phyloP scores from a whole-genome alignment of 1,140 invertebrate genomes.

The Lepidurus arcticus region DNA sequence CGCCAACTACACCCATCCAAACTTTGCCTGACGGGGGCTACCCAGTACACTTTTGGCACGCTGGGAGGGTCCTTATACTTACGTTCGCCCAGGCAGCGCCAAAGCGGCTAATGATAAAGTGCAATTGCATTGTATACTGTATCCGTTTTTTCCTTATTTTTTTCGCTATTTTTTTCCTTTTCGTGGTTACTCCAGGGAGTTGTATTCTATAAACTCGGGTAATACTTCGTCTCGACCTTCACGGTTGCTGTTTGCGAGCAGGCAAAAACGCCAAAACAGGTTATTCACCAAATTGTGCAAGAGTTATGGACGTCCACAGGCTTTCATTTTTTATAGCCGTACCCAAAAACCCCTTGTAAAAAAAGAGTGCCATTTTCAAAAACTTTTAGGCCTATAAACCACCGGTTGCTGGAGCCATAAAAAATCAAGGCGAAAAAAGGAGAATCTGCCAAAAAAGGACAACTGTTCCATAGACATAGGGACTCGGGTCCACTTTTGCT shows the following conservation, averaged over 20 bases:
- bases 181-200: not conserved
- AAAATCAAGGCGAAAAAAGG: not conserved
- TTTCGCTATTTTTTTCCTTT: not conserved
- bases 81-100: not conserved
- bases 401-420: constrained; percentile 16
- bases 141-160: not conserved
- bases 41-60: not conserved
- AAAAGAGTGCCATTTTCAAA: not conserved
- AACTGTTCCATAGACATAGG: not conserved
- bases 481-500: too few species aligned
- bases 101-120: constrained; percentile 11
- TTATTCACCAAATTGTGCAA: not conserved
- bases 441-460: not conserved
- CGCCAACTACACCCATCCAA: constrained; percentile 10
- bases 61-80: constrained; percentile 1
- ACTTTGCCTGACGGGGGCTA: constrained; percentile 12
- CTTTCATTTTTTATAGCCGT: not conserved
- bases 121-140: not conserved
- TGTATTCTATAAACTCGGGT: not conserved
- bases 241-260: not conserved
- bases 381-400: constrained; percentile 3
- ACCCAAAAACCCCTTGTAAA: not conserved
- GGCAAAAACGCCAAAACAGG: not conserved
- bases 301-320: not conserved
- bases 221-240: not conserved